phyloP scores from a whole-genome alignment of 2,797 vertebrate species.

The Botia almorhae region DNA sequence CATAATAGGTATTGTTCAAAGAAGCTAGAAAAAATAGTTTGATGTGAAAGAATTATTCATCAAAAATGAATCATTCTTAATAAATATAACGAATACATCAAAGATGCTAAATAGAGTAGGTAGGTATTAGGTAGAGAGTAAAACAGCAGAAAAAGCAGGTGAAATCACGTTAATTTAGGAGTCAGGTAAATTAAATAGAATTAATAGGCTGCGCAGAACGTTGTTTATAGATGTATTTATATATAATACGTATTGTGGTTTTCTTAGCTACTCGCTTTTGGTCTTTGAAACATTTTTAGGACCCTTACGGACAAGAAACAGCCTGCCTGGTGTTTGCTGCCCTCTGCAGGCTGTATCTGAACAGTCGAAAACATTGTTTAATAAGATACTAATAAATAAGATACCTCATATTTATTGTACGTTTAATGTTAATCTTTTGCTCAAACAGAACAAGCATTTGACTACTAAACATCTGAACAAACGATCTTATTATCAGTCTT shows the following conservation, averaged over 20 bases:
- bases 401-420: no score
- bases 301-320: neutral
- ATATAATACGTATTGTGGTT: neutral
- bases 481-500: neutral
- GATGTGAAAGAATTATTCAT: neutral
- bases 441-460: constrained; percentile 1
- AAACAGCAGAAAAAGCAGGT: no score
- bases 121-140: no score
- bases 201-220: neutral
- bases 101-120: neutral
- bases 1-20: neutral
- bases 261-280: neutral
- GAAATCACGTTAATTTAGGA: no score
- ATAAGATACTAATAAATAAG: neutral
- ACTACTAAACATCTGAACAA: constrained; percentile 5
- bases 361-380: neutral
- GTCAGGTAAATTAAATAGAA: no score
- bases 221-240: neutral
- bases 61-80: neutral
- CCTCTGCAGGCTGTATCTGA: constrained; percentile 31
- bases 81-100: neutral
- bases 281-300: neutral
- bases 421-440: neutral
- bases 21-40: neutral
- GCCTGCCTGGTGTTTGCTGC: constrained; percentile 20